Percentiles rank a stretch among this genome's conserved stretches.
phyloP scores from a whole-genome alignment of 2,113 vertebrate species.

The Leptodactylus fuscus region DNA sequence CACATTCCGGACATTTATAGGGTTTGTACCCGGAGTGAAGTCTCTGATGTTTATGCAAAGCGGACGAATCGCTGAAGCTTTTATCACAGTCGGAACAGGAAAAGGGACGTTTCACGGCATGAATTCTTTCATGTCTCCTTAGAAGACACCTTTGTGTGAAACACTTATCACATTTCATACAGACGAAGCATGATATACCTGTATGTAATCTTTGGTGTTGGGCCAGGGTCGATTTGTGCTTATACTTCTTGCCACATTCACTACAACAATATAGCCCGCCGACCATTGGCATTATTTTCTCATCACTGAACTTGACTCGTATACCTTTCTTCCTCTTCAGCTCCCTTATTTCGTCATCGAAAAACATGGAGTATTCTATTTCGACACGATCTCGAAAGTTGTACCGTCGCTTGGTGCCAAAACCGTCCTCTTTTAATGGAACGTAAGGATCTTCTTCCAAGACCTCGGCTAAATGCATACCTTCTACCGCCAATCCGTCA shows the following conservation, averaged over 20 bases:
- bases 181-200: constrained; percentile 12
- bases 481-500: constrained; percentile 6
- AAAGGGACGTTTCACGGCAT: neutral
- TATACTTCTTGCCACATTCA: constrained; percentile 45
- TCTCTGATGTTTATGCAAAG: constrained; percentile 53
- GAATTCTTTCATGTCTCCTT: constrained; percentile 40
- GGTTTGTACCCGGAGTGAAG: constrained; percentile 40
- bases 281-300: neutral
- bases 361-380: constrained; percentile 33
- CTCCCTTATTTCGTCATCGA: constrained; percentile 4
- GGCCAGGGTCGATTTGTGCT: neutral
- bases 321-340: constrained; percentile 33
- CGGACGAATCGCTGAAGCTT: constrained; percentile 18
- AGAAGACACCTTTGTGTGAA: constrained; percentile 38
- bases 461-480: neutral
- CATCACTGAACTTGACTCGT: neutral
- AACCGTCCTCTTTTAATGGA: neutral
- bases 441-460: neutral
- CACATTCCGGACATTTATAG: constrained; percentile 45
- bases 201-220: constrained; percentile 38
- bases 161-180: constrained; percentile 43
- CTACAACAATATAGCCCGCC: neutral
- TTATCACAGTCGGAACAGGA: constrained; percentile 34
- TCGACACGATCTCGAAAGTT: constrained; percentile 5
- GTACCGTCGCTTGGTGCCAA: constrained; percentile 9